Evolutionary conservation across 2,797 vertebrate species (phyloP).

Genomic region (Pampus argenteus): DNA sequence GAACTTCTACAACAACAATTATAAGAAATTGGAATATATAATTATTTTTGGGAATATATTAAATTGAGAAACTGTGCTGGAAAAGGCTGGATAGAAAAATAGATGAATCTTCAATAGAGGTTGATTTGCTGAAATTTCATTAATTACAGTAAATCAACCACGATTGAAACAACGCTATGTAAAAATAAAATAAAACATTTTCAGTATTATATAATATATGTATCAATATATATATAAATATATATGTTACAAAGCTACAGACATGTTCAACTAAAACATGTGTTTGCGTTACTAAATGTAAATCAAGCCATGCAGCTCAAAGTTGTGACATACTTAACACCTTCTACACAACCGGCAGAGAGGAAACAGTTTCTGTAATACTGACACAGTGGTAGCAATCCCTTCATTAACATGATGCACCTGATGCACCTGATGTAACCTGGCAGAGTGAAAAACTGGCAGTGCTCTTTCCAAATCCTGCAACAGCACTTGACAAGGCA

Average conservation of each 20-base stretch:
- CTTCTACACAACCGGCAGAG: neutral
- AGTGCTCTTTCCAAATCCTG: neutral
- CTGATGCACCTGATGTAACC: neutral
- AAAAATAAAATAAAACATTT: conserved; percentile 15
- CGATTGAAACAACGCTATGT: neutral
- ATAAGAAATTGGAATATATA: neutral
- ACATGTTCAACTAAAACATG: neutral
- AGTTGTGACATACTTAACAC: neutral
- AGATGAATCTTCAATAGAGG: too few relatives aligned
- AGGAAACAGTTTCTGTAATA: too few relatives aligned
- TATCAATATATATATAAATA: too few relatives aligned
- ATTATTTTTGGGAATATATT: neutral
- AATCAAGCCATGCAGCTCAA: too few relatives aligned
- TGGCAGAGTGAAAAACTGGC: neutral
- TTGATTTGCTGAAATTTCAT: too few relatives aligned
- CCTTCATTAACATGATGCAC: conserved; percentile 1
- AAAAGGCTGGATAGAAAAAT: neutral
- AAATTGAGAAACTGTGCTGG: conserved; percentile 16
- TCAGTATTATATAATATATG: too few relatives aligned
- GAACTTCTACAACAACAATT: neutral
- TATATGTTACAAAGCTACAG: conserved; percentile 8
- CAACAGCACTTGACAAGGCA: conserved; percentile 1
- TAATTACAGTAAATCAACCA: conserved; percentile 16
- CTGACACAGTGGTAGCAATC: neutral
- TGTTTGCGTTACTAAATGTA: neutral